A percentile compares a stretch with the other conserved stretches of the same genome.
phyloP scores from a whole-genome alignment of 2,888 invertebrate genomes.

The Drosophila pseudotalamancana region DNA sequence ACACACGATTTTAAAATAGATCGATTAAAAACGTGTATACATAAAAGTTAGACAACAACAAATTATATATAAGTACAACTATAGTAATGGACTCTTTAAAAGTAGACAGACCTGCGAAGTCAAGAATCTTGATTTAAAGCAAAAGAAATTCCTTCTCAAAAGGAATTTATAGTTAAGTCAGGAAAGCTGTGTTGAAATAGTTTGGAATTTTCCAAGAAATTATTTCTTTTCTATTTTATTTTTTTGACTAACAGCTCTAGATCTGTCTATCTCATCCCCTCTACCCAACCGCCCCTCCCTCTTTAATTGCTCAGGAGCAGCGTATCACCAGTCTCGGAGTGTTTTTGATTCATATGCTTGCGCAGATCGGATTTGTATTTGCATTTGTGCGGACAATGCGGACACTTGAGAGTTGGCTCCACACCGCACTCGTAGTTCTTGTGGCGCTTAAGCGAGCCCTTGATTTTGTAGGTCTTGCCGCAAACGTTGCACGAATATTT shows the following conservation, averaged over 20 bases:
- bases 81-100: constrained; percentile 7
- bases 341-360: constrained; percentile 83
- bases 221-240: not conserved
- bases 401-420: constrained; percentile 81
- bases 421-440: constrained; percentile 89
- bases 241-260: not conserved
- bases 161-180: too few relatives aligned
- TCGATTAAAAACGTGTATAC: constrained; percentile 14
- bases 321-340: constrained; percentile 62
- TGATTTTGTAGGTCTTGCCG: constrained; percentile 93
- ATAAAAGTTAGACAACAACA: too few relatives aligned
- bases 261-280: not conserved
- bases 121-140: not conserved
- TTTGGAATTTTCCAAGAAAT: too few relatives aligned
- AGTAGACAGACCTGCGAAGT: constrained; percentile 5
- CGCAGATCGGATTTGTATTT: constrained; percentile 84
- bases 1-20: constrained; percentile 19
- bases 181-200: too few relatives aligned
- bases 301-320: constrained; percentile 33
- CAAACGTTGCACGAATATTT: constrained; percentile 88
- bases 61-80: constrained; percentile 18
- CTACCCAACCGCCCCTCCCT: too few relatives aligned
- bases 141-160: too few relatives aligned
- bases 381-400: constrained; percentile 83
- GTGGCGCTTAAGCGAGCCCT: constrained; percentile 91